phyloP scores from a whole-genome alignment of 2,888 invertebrate species.

The Harmothoe impar region DNA sequence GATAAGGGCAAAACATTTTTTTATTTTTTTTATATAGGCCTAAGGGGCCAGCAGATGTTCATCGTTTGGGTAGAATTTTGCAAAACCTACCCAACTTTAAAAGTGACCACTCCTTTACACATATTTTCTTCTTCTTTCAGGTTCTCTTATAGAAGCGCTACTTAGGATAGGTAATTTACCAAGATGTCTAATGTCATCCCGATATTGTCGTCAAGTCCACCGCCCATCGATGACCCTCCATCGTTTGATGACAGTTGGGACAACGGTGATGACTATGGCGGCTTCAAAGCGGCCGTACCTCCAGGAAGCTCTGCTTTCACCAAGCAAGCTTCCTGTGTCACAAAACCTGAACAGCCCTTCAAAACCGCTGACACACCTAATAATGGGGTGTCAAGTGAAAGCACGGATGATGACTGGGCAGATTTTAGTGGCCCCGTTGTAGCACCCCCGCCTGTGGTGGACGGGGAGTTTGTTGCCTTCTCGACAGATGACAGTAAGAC shows the following conservation, averaged over 20 bases:
- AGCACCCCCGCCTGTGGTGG: conserved; percentile 37
- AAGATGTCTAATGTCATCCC: conserved; percentile 68
- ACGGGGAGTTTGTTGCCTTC: conserved; percentile 49
- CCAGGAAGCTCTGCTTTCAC: background rate
- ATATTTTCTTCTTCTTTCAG: background rate
- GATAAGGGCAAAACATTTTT: no score
- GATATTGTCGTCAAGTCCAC: conserved; percentile 66
- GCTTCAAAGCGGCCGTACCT: conserved; percentile 17
- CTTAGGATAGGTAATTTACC: conserved; percentile 30
- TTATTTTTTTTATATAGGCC: no score
- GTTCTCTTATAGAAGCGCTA: background rate
- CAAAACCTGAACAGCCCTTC: background rate
- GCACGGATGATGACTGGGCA: conserved; percentile 46
- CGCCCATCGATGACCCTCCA: conserved; percentile 66
- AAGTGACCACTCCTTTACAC: no score
- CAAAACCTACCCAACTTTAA: no score
- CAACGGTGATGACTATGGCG: conserved; percentile 45
- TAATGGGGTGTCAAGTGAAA: background rate
- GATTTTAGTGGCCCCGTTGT: conserved; percentile 47
- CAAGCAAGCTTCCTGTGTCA: background rate
- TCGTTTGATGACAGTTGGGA: conserved; percentile 61
- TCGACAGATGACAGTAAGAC: conserved; percentile 37
- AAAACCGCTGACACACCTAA: background rate
- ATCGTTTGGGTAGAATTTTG: no score
- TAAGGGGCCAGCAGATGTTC: no score